Base-by-base conservation (phyloP, 2,888 invertebrate species). In the Spisula solida region DNA sequence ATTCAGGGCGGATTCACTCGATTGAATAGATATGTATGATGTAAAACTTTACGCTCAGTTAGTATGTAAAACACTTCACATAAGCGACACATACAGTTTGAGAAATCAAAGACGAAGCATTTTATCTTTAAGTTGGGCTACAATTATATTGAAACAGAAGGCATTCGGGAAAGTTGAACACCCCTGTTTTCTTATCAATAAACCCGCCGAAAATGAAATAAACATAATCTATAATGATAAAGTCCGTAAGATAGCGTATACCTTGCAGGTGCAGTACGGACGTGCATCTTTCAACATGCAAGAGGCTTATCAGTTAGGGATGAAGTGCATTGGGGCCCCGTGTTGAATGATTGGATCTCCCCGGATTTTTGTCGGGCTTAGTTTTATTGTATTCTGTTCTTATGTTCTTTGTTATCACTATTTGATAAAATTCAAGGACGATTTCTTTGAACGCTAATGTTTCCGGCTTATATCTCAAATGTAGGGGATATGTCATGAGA, bases 251-350 rank as follows among this genome's bases (percentile, higher is more conserved):
- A 66, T 66, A n/a, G 60, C 10, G 25, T 56, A 75, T 85, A 47
- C 34, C 55, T n/a, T 85, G 78, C 87, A 87, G 87, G 87, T 87
- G 87, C 78, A 83, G 48, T 41, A 25, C 31, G 70, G 82, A 87
- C 82, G 60, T 79, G 55, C 79, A 79, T 87, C 87, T 82, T 56
- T 87, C 87, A 87, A 48, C 60, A 75, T 47, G 79, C 55, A 79
- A 82, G 55, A 20, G 82, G 87, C 83, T 87, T 87, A 87, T 87
- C 87, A 82, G 87, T 34, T 47, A 1, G 78, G 47, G 51, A 82
- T 87, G 60, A 56, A 81, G 79, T 55, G 41, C 85, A 85, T 85
- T 41, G 55, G 79, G 48, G 56, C 56, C 20, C 55, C 34, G 8
- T 55, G 51, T 41, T 85, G 85, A 85, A 55, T 20, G 79, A 85